Conservation (phyloP, 2,797 vertebrate genomes). For the Pantherophis vulpinus region DNA sequence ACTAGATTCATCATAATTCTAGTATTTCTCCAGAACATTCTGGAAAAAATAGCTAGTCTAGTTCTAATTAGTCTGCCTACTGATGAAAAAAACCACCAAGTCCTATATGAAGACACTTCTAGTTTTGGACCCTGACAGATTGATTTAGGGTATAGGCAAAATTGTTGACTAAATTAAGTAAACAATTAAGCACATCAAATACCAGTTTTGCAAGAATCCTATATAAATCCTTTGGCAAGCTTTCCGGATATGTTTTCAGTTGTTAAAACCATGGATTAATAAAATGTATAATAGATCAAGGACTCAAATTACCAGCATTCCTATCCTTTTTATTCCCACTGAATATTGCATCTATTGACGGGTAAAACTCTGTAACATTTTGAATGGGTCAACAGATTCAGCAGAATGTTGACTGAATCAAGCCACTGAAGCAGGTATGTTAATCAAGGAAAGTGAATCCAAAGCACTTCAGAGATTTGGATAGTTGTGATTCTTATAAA, state of each 20-base stretch:
- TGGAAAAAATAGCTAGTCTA: neutral
- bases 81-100: neutral
- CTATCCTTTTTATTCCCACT: neutral
- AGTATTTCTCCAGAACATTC: neutral
- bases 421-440: neutral
- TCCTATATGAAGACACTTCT: neutral
- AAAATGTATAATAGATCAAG: neutral
- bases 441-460: neutral
- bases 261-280: neutral
- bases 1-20: neutral
- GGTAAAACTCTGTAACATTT: neutral
- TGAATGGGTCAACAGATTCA: neutral
- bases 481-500: neutral
- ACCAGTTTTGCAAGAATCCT: neutral
- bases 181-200: neutral
- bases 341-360: neutral
- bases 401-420: neutral
- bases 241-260: neutral
- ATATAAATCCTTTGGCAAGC: neutral
- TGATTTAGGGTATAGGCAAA: neutral
- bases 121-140: neutral
- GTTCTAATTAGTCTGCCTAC: neutral
- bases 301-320: neutral
- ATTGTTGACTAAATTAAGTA: constrained; percentile 3
- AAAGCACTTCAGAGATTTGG: neutral